Percentiles rank a stretch among this genome's conserved stretches.
Evolutionary conservation across 2,113 vertebrate genomes (phyloP).

Genomic region (Rhadina sibilatrix): DNA sequence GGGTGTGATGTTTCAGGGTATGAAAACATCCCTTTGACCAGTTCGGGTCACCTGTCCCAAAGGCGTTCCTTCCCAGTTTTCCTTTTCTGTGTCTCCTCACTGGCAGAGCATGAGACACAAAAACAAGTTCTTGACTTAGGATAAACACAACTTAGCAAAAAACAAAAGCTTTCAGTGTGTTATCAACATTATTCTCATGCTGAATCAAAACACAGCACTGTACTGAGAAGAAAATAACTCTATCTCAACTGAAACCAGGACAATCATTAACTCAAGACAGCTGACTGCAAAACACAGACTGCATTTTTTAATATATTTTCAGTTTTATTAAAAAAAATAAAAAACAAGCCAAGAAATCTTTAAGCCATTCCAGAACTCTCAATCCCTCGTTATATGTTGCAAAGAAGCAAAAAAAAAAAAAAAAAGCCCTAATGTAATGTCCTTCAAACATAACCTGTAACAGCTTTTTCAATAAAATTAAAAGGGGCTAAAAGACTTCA

Average conservation of each 20-base stretch:
- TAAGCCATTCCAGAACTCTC: not conserved
- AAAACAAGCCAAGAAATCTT: not conserved
- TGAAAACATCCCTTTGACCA: not conserved
- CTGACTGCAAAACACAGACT: not conserved
- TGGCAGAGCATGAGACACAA: not conserved
- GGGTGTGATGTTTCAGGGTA: not conserved
- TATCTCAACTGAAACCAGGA: not conserved
- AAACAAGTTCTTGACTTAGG: not conserved
- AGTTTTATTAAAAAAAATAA: not conserved
- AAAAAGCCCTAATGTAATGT: not conserved
- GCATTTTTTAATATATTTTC: not conserved
- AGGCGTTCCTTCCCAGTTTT: not conserved
- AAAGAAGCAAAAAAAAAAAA: not conserved
- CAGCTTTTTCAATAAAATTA: not conserved
- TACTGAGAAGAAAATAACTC: not conserved
- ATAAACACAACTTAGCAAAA: not conserved
- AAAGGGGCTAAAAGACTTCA: not conserved
- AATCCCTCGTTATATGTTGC: not conserved
- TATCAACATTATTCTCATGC: not conserved
- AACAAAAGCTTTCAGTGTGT: not conserved
- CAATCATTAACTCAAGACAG: not conserved
- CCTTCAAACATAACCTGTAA: not conserved
- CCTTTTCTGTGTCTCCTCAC: not conserved
- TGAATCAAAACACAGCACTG: not conserved
- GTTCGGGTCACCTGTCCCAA: fast-evolving